These are phyloP conservation scores for Sinopyrophorus schimmeli DNA, from an alignment of 2,888 invertebrate genomes.

Conservation along the genomic window DNA sequence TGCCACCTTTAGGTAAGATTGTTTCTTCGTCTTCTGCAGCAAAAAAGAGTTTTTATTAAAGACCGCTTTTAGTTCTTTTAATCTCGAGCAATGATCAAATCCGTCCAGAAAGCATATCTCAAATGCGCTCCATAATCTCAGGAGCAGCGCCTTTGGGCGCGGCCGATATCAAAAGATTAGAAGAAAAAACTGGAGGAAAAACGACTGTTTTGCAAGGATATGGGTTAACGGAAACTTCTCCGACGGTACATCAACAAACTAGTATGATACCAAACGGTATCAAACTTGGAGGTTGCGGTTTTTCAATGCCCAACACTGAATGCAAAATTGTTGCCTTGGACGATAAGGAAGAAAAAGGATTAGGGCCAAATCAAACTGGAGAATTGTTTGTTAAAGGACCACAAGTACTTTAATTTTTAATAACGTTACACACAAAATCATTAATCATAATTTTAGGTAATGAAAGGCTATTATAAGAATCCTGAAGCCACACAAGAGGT, in stretches of 20 bases:
- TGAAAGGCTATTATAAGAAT: slow-evolving; percentile 73
- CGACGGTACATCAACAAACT: slow-evolving; percentile 55
- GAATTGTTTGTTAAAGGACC: slow-evolving; percentile 76
- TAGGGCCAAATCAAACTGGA: slow-evolving; percentile 58
- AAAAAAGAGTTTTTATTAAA: too few species aligned
- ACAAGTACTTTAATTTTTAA: slow-evolving; percentile 55
- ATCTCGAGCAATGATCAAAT: slow-evolving; percentile 49
- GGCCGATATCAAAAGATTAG: slow-evolving; percentile 45
- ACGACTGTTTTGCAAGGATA: slow-evolving; percentile 53
- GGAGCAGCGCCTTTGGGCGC: slow-evolving; percentile 58
- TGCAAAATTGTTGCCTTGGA: slow-evolving; percentile 63
- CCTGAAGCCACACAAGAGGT: slow-evolving; percentile 69
- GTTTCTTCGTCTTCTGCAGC: too few species aligned
- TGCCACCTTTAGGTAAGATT: slow-evolving; percentile 59
- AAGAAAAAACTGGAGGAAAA: slow-evolving; percentile 37
- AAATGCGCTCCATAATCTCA: slow-evolving; percentile 53
- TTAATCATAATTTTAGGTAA: slow-evolving; percentile 63
- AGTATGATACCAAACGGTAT: slow-evolving; percentile 33
- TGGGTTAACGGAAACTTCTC: slow-evolving; percentile 73
- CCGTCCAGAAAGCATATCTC: slow-evolving; percentile 54
- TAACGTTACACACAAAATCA: neutral
- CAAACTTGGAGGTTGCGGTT: slow-evolving; percentile 58
- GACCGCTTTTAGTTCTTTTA: slow-evolving; percentile 33
- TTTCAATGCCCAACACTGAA: slow-evolving; percentile 63
- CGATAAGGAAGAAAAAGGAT: slow-evolving; percentile 19